These are phyloP conservation scores for Griposia aprilina DNA, from an alignment of 2,888 invertebrate genomes.

Conservation along the genomic window DNA sequence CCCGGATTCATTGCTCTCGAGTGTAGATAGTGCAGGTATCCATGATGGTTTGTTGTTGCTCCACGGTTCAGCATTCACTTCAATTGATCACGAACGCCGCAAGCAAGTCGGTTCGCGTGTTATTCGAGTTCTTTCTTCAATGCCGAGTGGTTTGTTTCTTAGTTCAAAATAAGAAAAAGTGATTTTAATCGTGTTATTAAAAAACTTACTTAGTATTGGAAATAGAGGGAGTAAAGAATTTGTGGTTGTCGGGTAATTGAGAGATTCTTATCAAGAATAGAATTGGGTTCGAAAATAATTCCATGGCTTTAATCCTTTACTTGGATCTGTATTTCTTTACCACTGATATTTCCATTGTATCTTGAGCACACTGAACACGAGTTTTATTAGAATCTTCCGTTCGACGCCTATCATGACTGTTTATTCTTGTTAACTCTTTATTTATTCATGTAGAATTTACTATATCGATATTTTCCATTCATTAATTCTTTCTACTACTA, in stretches of 20 bases:
- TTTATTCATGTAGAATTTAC: background rate
- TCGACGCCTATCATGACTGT: background rate
- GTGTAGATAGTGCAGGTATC: constrained; percentile 40
- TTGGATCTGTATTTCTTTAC: constrained; percentile 3
- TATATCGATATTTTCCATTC: background rate
- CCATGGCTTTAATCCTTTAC: background rate
- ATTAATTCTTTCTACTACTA: no score
- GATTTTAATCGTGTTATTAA: constrained; percentile 37
- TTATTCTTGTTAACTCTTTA: background rate
- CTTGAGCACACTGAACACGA: background rate
- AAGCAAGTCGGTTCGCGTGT: constrained; percentile 28
- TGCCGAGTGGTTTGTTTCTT: constrained; percentile 26
- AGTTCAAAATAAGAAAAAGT: constrained; percentile 30
- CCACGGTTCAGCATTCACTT: constrained; percentile 42
- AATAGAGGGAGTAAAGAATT: constrained; percentile 7
- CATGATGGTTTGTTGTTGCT: constrained; percentile 20
- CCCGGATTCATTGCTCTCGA: no score
- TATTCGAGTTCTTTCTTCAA: constrained; percentile 43
- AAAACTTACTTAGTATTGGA: constrained; percentile 20
- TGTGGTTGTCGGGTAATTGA: constrained; percentile 3
- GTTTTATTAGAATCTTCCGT: no score
- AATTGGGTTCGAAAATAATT: constrained; percentile 16
- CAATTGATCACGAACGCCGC: constrained; percentile 55
- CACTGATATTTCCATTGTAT: background rate
- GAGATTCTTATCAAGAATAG: constrained; percentile 18